Evolutionary conservation across 2,797 vertebrate genomes (phyloP).

Genomic region (Hippopotamyrus pictus): DNA sequence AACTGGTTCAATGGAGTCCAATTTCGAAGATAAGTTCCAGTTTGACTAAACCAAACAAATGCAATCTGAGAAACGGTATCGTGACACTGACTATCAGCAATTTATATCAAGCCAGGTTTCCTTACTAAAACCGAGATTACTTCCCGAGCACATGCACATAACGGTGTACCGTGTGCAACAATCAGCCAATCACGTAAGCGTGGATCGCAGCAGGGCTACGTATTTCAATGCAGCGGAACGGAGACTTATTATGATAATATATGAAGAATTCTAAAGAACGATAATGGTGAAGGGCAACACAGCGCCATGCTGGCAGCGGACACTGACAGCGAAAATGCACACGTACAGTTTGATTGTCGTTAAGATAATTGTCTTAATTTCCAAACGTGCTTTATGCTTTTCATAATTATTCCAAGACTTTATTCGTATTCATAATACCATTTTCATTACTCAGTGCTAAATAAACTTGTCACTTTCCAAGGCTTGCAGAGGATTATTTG

Average conservation of each 20-base stretch:
- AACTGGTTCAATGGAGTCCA: background rate
- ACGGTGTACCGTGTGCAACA: background rate
- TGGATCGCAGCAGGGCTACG: background rate
- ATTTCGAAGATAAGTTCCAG: background rate
- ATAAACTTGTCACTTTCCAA: background rate
- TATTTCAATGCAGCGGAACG: background rate
- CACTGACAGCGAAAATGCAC: background rate
- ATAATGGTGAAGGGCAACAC: background rate
- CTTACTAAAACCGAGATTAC: background rate
- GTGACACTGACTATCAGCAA: background rate
- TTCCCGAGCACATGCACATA: background rate
- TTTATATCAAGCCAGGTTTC: background rate
- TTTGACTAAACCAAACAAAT: background rate
- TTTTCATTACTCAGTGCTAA: background rate
- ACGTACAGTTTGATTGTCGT: background rate
- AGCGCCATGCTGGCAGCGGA: background rate
- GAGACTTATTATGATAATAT: background rate
- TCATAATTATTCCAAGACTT: background rate
- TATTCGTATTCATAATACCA: background rate
- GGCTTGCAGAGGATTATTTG: background rate
- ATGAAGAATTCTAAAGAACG: background rate
- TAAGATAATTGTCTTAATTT: background rate
- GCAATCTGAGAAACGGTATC: background rate
- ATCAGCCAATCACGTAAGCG: background rate
- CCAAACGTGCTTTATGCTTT: background rate